Evolutionary conservation across 1,140 invertebrate genomes (phyloP).

Genomic region (Latrodectus geometricus): DNA sequence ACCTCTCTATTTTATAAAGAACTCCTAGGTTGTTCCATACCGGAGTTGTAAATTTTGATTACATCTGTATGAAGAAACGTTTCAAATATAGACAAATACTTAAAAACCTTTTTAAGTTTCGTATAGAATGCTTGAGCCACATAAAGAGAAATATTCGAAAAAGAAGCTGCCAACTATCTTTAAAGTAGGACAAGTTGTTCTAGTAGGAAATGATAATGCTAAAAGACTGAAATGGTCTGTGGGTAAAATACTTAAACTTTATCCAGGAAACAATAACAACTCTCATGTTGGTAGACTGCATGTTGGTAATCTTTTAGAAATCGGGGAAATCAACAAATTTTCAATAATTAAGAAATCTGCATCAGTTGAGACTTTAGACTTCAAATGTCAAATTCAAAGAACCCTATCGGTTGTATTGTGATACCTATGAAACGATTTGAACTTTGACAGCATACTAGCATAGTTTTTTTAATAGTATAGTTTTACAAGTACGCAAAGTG

Average conservation of each 20-base stretch:
- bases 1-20: too few relatives aligned
- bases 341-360: too few relatives aligned
- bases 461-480: too few relatives aligned
- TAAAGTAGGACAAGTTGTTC: conserved; percentile 2
- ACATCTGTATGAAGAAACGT: not conserved
- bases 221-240: conserved; percentile 2
- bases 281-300: not conserved
- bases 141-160: not conserved
- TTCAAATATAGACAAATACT: not conserved
- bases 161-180: not conserved
- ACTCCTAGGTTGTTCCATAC: too few relatives aligned
- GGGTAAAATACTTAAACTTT: not conserved
- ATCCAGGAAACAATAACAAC: not conserved
- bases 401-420: too few relatives aligned
- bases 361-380: too few relatives aligned
- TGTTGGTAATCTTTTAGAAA: not conserved
- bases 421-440: too few relatives aligned
- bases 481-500: too few relatives aligned
- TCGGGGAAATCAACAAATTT: not conserved
- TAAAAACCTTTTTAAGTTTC: not conserved
- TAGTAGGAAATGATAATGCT: not conserved
- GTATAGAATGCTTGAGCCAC: not conserved
- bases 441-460: too few relatives aligned
- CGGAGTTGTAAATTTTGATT: too few relatives aligned
- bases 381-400: too few relatives aligned